These are phyloP conservation scores for Pelodytes ibericus DNA, from an alignment of 2,797 vertebrate genomes.

Conservation along the genomic window DNA sequence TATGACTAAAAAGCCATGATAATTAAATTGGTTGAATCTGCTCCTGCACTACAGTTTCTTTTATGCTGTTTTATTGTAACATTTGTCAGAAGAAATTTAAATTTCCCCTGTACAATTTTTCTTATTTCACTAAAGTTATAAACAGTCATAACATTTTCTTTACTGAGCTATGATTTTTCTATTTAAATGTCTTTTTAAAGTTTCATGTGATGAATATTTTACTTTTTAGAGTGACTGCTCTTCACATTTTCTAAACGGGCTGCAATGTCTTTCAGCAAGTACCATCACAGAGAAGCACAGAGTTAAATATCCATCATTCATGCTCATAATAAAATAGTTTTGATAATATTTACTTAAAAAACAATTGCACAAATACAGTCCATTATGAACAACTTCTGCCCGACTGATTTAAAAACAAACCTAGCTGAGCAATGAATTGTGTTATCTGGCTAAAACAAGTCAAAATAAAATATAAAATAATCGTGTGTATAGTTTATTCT, in stretches of 20 bases:
- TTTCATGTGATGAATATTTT: background rate
- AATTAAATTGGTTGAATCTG: constrained; percentile 23
- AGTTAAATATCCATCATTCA: no score
- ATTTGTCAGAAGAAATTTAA: background rate
- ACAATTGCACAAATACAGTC: background rate
- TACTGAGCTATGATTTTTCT: background rate
- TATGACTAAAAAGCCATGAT: constrained; percentile 1
- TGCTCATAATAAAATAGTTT: background rate
- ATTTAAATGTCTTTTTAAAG: background rate
- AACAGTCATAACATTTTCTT: background rate
- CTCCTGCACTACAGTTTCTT: background rate
- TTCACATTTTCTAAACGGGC: background rate
- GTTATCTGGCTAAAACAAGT: no score
- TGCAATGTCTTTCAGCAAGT: background rate
- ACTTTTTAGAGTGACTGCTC: background rate
- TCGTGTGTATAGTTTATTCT: no score
- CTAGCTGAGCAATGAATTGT: no score
- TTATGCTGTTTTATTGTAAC: constrained; percentile 9
- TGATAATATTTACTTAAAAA: background rate
- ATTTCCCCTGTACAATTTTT: background rate
- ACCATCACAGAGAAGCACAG: no score
- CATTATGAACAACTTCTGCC: no score
- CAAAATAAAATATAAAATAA: no score
- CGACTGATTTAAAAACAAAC: no score
- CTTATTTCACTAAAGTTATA: background rate